Base-by-base conservation (phyloP, 2,113 vertebrate species). In the Laticauda laticaudata region DNA sequence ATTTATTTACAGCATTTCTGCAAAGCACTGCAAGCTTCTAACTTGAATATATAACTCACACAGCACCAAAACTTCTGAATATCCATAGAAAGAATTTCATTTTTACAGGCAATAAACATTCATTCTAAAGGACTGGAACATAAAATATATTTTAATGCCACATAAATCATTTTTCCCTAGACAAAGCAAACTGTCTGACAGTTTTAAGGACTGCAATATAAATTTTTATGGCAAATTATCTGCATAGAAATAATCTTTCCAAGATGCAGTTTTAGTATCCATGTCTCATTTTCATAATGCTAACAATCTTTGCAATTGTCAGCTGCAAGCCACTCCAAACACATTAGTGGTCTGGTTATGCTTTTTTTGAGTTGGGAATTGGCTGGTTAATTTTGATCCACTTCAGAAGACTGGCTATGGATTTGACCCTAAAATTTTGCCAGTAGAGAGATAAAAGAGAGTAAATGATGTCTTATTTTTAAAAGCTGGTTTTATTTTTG, bases 101-200 rank as follows among this genome's bases (percentile, higher is more conserved):
- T 98, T 98, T 98, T 98, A 98, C 98, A 97, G 98, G 97, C 98
- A 97, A 98, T 98, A 98, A 98, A 98, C 98, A 98, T 98, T 98
- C 98, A 98, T 98, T 98, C 98, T 98, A 98, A 98, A 98, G 98
- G 97, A 97, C 97, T 98, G 96, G 96, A 96, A 98, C 97, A 98
- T 98, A 98, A 98, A 98, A 98, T 97, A 97, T 97, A 96, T 97
- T 98, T 98, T 98, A 98, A 98, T 98, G 97, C 97, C 96, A 90
- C 90, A 97, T 98, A 98, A 98, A 98, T 98, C 98, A 98, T 97
- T 96, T 97, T 97, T 97, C 97, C 97, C 97, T 91, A 97, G 97
- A 98, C 97, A 98, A 98, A 97, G 96, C 97, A 97, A 98, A 98
- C 98, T 43, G 97, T 98, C 97, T 56, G 95, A 97, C 97, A 97